Base-by-base conservation (phyloP, 2,113 vertebrate genomes). In the Myiozetetes cayanensis region DNA sequence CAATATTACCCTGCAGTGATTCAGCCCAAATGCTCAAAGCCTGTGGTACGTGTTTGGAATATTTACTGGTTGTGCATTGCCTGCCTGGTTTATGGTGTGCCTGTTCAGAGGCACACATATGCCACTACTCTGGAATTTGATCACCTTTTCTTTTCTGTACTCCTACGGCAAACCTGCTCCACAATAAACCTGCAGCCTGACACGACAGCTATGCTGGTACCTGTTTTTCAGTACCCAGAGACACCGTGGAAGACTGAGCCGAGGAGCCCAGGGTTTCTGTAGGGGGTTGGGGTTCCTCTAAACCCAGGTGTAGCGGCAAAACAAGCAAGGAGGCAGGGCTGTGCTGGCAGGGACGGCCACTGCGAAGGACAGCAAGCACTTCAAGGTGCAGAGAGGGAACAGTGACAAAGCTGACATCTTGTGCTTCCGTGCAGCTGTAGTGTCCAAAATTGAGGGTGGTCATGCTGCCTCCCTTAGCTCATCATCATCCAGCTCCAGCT, bases 171-270 rank as follows among this genome's bases (percentile, higher is more conserved):
- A 97, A 72, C 82, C 95, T 96, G 53, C 85, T 95, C 78, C 93
- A 89, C 85, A 97, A 97, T 98, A 98, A 98, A 97, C 90, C 91
- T 96, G 88, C 86, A 97, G 92, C 93, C 94, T 96, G 90, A 96
- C 35, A 52, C 1, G 59, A 94, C 55, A 80, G 80, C 70, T 94
- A 76, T 94, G 68, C 91, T 97, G 85, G 96, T 96, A 96, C 77
- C 56, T 97, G 84, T 97, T 95, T 95, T 97, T 98, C 87, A 93
- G 93, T 67, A 89, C 61, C 70, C 61, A 21, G 74, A 84, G 79
- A 23, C 30, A 31, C n/a, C 24, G 33, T 53, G 81, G 73, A 68
- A 73, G 39, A 44, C 1, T 1, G 15, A 81, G 56, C 41, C 16
- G 75, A 78, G 49, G 43, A 67, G 8, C 25, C 35, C 3, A 17